These are phyloP conservation scores for Timema podura DNA, from an alignment of 2,888 invertebrate species.

Conservation along the genomic window DNA sequence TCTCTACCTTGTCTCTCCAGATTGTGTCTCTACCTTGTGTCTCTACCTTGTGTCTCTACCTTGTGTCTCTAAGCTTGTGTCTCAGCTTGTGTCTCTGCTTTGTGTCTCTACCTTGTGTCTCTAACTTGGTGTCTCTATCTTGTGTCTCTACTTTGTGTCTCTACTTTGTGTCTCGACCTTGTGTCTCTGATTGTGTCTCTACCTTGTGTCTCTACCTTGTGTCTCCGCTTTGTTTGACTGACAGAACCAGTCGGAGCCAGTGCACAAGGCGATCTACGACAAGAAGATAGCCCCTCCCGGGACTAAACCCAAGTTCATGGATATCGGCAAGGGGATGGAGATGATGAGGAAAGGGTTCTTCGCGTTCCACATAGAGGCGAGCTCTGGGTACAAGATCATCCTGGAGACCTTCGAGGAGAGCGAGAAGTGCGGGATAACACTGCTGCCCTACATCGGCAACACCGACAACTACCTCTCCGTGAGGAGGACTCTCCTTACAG, in stretches of 20 bases:
- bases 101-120: no score
- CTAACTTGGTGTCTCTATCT: no score
- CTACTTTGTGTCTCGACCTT: no score
- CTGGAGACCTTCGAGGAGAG: constrained; percentile 16
- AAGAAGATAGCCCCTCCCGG: constrained; percentile 48
- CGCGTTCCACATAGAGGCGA: constrained; percentile 23
- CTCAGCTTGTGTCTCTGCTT: no score
- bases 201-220: no score
- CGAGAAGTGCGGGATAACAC: constrained; percentile 21
- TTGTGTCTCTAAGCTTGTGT: no score
- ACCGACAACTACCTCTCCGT: constrained; percentile 8
- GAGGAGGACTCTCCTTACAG: constrained; percentile 10
- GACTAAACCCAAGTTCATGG: constrained; percentile 28
- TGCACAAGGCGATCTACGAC: constrained; percentile 49
- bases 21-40: no score
- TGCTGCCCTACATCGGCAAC: neutral
- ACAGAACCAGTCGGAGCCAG: constrained; percentile 41
- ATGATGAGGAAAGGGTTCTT: constrained; percentile 17
- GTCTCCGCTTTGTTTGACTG: no score
- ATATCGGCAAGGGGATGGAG: constrained; percentile 34
- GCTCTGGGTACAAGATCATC: constrained; percentile 12
- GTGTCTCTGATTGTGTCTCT: no score
- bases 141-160: no score
- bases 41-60: no score
- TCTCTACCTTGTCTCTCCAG: no score